Base-by-base conservation (phyloP, 2,888 invertebrate genomes). In the Romanomermis culicivorax region DNA sequence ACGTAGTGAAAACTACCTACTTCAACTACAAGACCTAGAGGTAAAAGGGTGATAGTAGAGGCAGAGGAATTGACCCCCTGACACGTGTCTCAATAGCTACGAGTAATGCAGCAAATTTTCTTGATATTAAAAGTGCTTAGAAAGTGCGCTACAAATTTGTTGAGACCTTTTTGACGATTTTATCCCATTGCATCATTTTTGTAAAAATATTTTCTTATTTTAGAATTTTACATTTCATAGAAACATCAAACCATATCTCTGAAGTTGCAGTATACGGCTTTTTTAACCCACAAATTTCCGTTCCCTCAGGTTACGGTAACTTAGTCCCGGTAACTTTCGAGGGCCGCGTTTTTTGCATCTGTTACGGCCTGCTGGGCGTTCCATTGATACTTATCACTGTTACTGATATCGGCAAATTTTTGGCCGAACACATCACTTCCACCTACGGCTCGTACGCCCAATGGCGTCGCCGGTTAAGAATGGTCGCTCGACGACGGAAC, bases 341-440 rank as follows among this genome's bases (percentile, higher is more conserved):
- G 42, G 68, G 68, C n/a, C 62, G 67, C 17, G 61, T 68, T 59
- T 65, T 68, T 43, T 68, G 57, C 43, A 56, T 58, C 25, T 29
- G 53, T 25, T 57, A 58, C 52, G 58, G 57, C 1, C 61, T 68
- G 2, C 61, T 68, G 49, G 68, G 68, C 2, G 68, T 68, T 1
- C 68, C 68, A 2, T 60, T 68, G 27, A 66, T 67, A 56, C 57
- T 67, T 17, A 57, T 57, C 24, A 67, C 65, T 54, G 66, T 67
- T 30, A 65, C 67, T 4, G 67, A 67, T 57, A 64, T 67, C 29
- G 68, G 68, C 55, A 67, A 68, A 56, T 68, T 68, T 48, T 59
- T 67, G 2, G 64, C 64, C 2, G 67, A 68, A 54, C 62, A 68
- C 55, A 67, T 67, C 43, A 61, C 66, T 48, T 64, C 64, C 60